Evolutionary conservation across 2,888 invertebrate species (phyloP).

Genomic region (Sesia bembeciformis): DNA sequence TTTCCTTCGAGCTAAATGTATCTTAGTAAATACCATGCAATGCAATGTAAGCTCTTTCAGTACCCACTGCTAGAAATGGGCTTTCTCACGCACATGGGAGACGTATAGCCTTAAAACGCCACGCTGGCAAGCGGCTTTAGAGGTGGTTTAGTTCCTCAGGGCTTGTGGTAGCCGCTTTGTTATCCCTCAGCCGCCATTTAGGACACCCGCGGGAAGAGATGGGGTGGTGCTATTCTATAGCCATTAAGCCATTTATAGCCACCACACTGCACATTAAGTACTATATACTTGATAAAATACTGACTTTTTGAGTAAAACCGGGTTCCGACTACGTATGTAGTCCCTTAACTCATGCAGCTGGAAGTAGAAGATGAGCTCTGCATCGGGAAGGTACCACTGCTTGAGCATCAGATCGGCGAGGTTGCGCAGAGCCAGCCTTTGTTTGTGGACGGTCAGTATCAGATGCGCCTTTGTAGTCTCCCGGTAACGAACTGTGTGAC

Average conservation of each 20-base stretch:
- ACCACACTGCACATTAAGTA: not conserved
- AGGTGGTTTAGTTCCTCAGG: too few species aligned
- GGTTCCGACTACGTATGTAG: slow-evolving; percentile 68
- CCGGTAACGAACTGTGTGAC: slow-evolving; percentile 75
- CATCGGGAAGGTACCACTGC: slow-evolving; percentile 78
- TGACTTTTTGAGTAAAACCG: slow-evolving; percentile 77
- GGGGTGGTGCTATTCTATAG: too few species aligned
- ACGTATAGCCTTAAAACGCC: too few species aligned
- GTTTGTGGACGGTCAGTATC: slow-evolving; percentile 69
- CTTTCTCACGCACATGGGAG: too few species aligned
- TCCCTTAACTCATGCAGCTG: slow-evolving; percentile 77
- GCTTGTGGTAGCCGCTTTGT: too few species aligned
- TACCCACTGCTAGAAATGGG: too few species aligned
- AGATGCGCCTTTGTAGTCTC: slow-evolving; percentile 79
- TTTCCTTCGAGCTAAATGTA: too few species aligned
- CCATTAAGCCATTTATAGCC: not conserved
- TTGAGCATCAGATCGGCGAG: slow-evolving; percentile 74
- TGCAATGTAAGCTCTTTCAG: too few species aligned
- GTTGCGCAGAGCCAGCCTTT: slow-evolving; percentile 73
- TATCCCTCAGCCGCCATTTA: too few species aligned
- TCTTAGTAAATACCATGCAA: too few species aligned
- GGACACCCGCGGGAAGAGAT: too few species aligned
- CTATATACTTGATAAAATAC: slow-evolving; percentile 13
- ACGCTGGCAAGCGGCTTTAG: too few species aligned
- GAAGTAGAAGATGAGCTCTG: slow-evolving; percentile 79